Conservation (phyloP, 2,797 vertebrate genomes). For the Caiman crocodilus region DNA sequence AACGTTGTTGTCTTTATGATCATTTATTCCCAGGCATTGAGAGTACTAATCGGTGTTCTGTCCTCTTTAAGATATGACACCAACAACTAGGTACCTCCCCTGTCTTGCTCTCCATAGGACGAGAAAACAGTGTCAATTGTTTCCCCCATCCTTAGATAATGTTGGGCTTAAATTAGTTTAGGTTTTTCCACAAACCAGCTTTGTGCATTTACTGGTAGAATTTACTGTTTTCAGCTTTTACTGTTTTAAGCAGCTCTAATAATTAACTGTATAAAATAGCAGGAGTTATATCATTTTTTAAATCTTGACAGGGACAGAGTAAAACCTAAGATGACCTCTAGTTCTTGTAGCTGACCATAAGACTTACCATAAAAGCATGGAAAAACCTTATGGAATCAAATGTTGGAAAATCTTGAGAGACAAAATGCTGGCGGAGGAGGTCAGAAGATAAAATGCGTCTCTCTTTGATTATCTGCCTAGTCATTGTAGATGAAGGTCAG, state of each 20-base stretch:
- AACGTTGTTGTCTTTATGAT: neutral
- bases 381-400: constrained; percentile 4
- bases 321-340: neutral
- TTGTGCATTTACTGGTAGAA: neutral
- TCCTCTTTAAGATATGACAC: neutral
- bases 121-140: neutral
- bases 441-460: constrained; percentile 30
- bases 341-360: constrained; percentile 17
- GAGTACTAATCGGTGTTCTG: neutral
- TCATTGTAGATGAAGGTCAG: constrained; percentile 35
- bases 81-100: neutral
- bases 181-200: neutral
- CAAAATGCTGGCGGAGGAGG: constrained; percentile 5
- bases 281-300: neutral
- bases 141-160: neutral
- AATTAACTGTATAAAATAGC: neutral
- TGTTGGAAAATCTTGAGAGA: constrained; percentile 43
- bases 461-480: constrained; percentile 45
- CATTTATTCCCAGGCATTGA: neutral
- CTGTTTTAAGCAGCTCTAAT: constrained; percentile 23
- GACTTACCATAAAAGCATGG: constrained; percentile 11
- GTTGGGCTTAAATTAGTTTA: neutral
- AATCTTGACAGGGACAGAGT: constrained; percentile 12
- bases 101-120: neutral
- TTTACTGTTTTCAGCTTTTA: constrained; percentile 9